phyloP scores from a whole-genome alignment of 2,113 vertebrate genomes.

The Pseudorectes ferrugineus region DNA sequence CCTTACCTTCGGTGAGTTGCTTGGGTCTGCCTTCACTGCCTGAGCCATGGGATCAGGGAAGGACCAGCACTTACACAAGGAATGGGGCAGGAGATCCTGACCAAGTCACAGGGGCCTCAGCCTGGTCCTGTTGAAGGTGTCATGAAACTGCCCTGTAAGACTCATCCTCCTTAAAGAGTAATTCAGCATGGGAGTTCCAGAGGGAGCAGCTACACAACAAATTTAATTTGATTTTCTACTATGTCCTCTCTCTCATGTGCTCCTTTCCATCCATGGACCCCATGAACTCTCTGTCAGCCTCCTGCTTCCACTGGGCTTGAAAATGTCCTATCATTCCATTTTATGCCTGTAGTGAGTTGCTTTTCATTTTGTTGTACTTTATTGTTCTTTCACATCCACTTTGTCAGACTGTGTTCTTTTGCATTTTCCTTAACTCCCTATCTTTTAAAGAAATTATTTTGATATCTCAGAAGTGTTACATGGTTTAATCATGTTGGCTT shows the following conservation, averaged over 20 bases:
- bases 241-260: neutral
- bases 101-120: neutral
- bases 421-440: neutral
- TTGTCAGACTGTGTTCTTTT: neutral
- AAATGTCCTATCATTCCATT: neutral
- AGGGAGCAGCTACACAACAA: neutral
- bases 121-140: neutral
- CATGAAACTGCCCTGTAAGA: neutral
- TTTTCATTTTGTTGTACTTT: neutral
- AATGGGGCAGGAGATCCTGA: neutral
- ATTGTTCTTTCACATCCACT: neutral
- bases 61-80: neutral
- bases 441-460: neutral
- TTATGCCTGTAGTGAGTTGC: neutral
- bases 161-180: neutral
- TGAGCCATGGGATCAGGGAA: neutral
- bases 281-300: neutral
- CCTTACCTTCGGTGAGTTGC: accelerated
- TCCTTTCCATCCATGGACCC: neutral
- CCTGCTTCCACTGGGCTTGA: neutral
- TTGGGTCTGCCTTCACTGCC: neutral
- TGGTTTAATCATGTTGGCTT: neutral
- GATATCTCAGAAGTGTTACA: neutral
- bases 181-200: neutral
- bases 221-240: neutral